These are phyloP conservation scores for Drosophila buzzatii DNA, from an alignment of 2,888 invertebrate species.

Conservation along the genomic window DNA sequence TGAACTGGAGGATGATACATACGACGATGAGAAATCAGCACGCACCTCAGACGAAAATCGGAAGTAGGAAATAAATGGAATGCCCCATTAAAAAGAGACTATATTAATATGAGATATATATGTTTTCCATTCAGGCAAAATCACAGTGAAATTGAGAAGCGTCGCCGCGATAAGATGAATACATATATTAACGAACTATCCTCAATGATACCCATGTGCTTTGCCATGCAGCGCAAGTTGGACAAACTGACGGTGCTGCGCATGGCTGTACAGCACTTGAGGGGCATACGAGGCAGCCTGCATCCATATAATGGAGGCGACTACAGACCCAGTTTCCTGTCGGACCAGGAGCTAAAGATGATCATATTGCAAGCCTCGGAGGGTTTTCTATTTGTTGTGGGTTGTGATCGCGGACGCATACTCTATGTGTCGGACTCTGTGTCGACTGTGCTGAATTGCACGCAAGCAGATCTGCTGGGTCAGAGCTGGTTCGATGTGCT, in stretches of 20 bases:
- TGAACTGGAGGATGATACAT: constrained; percentile 89
- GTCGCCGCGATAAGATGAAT: constrained; percentile 98
- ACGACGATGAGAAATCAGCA: constrained; percentile 89
- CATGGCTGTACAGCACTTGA: constrained; percentile 97
- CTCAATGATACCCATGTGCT: constrained; percentile 96
- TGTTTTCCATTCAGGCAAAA: constrained; percentile 90
- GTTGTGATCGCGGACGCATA: constrained; percentile 96
- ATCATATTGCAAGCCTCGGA: constrained; percentile 94
- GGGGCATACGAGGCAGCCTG: constrained; percentile 90
- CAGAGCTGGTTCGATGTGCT: constrained; percentile 97
- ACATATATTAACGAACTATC: constrained; percentile 96
- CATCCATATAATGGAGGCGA: constrained; percentile 91
- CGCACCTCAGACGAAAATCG: constrained; percentile 89
- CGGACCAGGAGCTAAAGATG: constrained; percentile 94
- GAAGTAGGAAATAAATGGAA: constrained; percentile 85
- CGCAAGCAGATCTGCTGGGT: constrained; percentile 94
- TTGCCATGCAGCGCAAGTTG: constrained; percentile 95
- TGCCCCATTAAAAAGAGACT: background rate
- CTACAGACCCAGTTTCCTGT: constrained; percentile 92
- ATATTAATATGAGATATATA: background rate
- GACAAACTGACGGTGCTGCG: constrained; percentile 96
- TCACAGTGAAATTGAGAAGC: constrained; percentile 98
- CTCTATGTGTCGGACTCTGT: constrained; percentile 96
- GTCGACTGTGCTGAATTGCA: constrained; percentile 91
- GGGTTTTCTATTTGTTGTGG: constrained; percentile 96